These are phyloP conservation scores for Oligia strigilis DNA, from an alignment of 2,888 invertebrate genomes.

Conservation along the genomic window DNA sequence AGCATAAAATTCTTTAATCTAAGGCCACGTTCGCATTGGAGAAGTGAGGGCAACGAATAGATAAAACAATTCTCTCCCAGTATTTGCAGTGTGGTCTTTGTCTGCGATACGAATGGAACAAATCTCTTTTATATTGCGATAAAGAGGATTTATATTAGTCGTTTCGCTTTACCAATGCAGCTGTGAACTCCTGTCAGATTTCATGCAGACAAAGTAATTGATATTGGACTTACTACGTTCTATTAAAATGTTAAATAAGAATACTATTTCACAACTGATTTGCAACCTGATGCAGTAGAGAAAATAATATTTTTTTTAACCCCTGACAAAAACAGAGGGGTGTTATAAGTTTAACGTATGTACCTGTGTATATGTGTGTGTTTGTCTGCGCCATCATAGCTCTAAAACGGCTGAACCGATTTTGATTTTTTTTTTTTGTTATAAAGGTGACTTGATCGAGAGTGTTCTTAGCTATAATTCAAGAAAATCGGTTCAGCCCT, in stretches of 20 bases:
- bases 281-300: not conserved
- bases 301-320: not conserved
- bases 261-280: not conserved
- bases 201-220: too few relatives aligned
- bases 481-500: too few relatives aligned
- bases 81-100: slow-evolving; percentile 8
- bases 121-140: slow-evolving; percentile 37
- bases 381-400: too few relatives aligned
- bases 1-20: slow-evolving; percentile 9
- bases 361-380: too few relatives aligned
- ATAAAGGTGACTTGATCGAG: too few relatives aligned
- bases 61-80: slow-evolving; percentile 16
- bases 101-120: slow-evolving; percentile 20
- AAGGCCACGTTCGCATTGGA: not conserved
- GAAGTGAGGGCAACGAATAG: slow-evolving; percentile 1
- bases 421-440: too few relatives aligned
- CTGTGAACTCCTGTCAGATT: too few relatives aligned
- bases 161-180: slow-evolving; percentile 11
- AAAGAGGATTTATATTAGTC: slow-evolving; percentile 27
- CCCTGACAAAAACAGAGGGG: too few relatives aligned
- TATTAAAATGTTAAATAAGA: not conserved
- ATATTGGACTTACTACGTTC: too few relatives aligned
- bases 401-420: too few relatives aligned
- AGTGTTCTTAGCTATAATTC: too few relatives aligned
- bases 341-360: too few relatives aligned